These are phyloP conservation scores for Ladona fulva DNA, from an alignment of 1,140 invertebrate species.

Conservation along the genomic window DNA sequence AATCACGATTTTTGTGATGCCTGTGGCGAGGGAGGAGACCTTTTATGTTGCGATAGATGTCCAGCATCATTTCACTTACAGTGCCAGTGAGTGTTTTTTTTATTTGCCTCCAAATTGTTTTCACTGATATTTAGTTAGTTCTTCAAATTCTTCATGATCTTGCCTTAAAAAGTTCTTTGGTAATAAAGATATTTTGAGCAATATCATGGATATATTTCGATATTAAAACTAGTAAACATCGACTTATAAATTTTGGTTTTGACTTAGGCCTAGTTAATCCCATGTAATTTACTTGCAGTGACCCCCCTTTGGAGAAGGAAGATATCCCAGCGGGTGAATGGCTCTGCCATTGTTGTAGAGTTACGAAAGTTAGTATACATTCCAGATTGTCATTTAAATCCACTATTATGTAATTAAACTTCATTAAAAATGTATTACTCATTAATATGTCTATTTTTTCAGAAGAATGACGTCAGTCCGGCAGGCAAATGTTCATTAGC, in stretches of 20 bases:
- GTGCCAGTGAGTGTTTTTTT: slow-evolving; percentile 69
- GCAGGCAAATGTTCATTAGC: background rate
- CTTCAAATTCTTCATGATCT: background rate
- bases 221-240: no score
- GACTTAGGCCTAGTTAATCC: no score
- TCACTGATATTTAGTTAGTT: background rate
- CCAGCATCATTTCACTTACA: slow-evolving; percentile 89
- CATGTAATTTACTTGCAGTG: slow-evolving; percentile 44
- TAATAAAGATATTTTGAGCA: no score
- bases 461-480: background rate
- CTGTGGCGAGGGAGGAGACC: slow-evolving; percentile 84
- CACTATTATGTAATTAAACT: background rate
- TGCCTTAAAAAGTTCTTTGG: no score
- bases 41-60: slow-evolving; percentile 93
- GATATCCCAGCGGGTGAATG: slow-evolving; percentile 86
- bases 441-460: background rate
- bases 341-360: slow-evolving; percentile 71
- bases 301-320: slow-evolving; percentile 77
- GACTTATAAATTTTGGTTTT: no score
- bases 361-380: background rate
- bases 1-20: slow-evolving; percentile 90
- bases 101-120: background rate
- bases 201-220: no score
- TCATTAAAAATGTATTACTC: background rate
- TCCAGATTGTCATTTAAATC: background rate